phyloP scores from a whole-genome alignment of 2,113 vertebrate genomes.

The Phyllostomus hastatus region DNA sequence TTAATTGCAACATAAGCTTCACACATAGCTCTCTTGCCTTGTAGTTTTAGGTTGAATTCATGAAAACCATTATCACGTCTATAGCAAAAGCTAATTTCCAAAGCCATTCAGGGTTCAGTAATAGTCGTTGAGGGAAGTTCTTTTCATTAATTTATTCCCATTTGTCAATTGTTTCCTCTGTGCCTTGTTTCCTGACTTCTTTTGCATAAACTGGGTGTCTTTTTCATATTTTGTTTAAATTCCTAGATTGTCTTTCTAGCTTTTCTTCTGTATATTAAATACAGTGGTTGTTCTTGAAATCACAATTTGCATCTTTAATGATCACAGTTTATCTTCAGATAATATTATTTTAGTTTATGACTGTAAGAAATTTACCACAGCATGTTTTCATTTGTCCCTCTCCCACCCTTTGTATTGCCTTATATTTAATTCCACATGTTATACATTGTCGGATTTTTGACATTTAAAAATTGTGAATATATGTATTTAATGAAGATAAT shows the following conservation, averaged over 20 bases:
- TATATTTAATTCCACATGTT: not conserved
- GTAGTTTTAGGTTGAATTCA: conserved; percentile 22
- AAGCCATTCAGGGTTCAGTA: not conserved
- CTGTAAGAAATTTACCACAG: not conserved
- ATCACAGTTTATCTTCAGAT: not conserved
- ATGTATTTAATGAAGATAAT: not conserved
- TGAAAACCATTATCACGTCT: not conserved
- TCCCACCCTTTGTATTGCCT: not conserved
- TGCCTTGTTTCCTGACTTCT: not conserved
- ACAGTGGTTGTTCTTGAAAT: not conserved
- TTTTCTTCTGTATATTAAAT: not conserved
- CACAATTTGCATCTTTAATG: not conserved
- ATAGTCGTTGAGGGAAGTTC: not conserved
- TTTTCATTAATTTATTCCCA: not conserved
- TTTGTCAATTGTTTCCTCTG: not conserved
- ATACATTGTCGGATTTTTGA: not conserved
- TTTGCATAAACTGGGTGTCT: not conserved
- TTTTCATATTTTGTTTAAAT: not conserved
- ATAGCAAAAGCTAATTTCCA: not conserved
- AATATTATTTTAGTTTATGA: not conserved
- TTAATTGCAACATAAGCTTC: not conserved
- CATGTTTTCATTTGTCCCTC: not conserved
- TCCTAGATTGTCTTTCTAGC: not conserved
- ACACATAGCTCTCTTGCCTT: not conserved
- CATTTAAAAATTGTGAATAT: not conserved